Evolutionary conservation across 2,888 invertebrate species (phyloP).

Genomic region (Bombyx huttoni): DNA sequence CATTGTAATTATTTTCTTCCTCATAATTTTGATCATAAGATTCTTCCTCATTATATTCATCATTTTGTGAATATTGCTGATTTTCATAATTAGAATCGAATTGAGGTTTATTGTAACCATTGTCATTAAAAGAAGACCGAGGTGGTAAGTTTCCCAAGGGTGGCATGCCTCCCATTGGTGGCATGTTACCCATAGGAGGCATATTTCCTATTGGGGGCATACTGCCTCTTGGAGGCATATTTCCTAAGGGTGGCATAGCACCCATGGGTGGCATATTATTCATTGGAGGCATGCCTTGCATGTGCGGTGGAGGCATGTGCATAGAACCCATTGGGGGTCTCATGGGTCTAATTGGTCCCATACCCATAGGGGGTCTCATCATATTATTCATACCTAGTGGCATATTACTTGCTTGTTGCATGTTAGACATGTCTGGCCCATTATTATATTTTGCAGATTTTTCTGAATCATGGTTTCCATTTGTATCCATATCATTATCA

Average conservation of each 20-base stretch:
- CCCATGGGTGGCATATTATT: conserved; percentile 19
- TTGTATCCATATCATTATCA: conserved; percentile 50
- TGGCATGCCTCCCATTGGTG: conserved; percentile 31
- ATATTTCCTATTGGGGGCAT: conserved; percentile 22
- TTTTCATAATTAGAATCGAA: conserved; percentile 44
- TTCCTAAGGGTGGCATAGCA: conserved; percentile 27
- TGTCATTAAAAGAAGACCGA: conserved; percentile 41
- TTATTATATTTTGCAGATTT: conserved; percentile 39
- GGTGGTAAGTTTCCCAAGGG: conserved; percentile 31
- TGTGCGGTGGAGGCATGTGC: conserved; percentile 12
- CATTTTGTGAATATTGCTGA: conserved; percentile 41
- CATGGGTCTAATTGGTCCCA: conserved; percentile 23
- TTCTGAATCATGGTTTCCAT: conserved; percentile 44
- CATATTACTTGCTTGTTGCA: conserved; percentile 8
- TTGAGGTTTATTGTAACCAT: conserved; percentile 52
- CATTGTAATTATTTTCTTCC: conserved; percentile 32
- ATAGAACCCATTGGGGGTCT: conserved; percentile 12
- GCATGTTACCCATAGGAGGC: conserved; percentile 28
- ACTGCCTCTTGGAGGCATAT: conserved; percentile 18
- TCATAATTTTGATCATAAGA: conserved; percentile 40
- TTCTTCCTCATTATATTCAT: conserved; percentile 42
- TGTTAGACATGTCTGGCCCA: conserved; percentile 37
- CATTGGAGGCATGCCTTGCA: conserved; percentile 15
- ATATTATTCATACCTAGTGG: conserved; percentile 8
- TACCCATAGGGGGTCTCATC: conserved; percentile 10